Base-by-base conservation (phyloP, 2,113 vertebrate species). In the Athene cunicularia region DNA sequence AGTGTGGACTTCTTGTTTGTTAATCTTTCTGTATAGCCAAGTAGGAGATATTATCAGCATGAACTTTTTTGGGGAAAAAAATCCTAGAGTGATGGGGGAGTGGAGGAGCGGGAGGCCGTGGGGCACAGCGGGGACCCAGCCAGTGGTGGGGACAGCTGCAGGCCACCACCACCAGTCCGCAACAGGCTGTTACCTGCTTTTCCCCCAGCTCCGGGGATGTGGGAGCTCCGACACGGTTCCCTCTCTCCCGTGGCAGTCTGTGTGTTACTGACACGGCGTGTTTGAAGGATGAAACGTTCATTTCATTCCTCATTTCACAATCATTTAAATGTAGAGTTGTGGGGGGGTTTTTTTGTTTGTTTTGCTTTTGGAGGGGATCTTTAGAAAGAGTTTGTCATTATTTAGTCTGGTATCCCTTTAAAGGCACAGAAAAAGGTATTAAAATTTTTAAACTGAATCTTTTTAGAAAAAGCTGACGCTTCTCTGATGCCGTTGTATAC, bases 51-150 rank as follows among this genome's bases (percentile, higher is more conserved):
- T 23, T 73, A 32, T 35, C 30, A 37, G 17, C 37, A 8, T 75
- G 58, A 59, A 22, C 11, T 56, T 49, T 32, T 60, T 11, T 20
- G 4, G 5, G 37, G 6, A 2, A 2, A 5, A 18, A 35, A 41
- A 1, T 0, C 17, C 14, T 3, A 23, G 22, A 8, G 2, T 39
- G 12, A 1, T 24, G 33, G 6, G 19, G 12, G 3, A 49, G 11
- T 22, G 3, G 43, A 21, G 19, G 43, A 55, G 37, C 1, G 1
- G 24, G 77, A 33, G 24, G 14, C 14, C 1, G 1, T 55, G 59
- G 32, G 14, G n/a, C 3, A 3, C 32, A 5, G 2, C 2, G 3
- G 55, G 16, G 58, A 74, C 22, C 22, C 2, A 6, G 11, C 52
- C 33, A 17, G 11, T 2, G 3, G 15, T 7, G 35, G 22, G 35